These are phyloP conservation scores for Coilia nasus DNA, from an alignment of 2,797 vertebrate genomes.

Conservation along the genomic window DNA sequence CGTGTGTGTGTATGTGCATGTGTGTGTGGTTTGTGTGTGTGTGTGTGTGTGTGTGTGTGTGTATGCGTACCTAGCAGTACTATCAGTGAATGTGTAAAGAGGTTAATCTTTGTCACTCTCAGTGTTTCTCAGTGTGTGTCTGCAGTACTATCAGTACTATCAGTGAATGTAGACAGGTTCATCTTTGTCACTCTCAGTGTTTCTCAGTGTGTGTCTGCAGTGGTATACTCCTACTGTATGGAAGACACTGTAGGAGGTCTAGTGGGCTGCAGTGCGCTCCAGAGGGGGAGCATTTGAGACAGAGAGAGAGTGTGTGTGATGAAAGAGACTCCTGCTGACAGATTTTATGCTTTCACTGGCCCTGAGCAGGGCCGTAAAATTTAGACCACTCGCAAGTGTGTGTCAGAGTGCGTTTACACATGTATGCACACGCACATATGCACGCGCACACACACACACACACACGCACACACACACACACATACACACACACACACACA, in stretches of 20 bases:
- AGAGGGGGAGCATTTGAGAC: neutral
- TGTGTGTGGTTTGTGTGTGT: neutral
- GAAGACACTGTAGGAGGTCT: neutral
- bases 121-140: neutral
- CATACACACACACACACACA: neutral
- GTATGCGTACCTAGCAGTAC: neutral
- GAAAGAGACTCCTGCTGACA: too few relatives aligned
- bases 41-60: slow-evolving; percentile 33
- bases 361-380: too few relatives aligned
- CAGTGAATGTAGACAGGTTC: neutral
- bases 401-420: neutral
- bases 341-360: too few relatives aligned
- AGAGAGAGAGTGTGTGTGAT: neutral
- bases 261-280: neutral
- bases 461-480: neutral
- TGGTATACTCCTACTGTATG: neutral
- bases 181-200: slow-evolving; percentile 16
- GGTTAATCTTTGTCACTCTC: slow-evolving; percentile 1
- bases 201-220: neutral
- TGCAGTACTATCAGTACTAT: neutral
- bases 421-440: neutral
- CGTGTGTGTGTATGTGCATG: too few relatives aligned
- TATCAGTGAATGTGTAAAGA: neutral
- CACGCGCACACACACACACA: neutral
- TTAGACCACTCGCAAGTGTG: too few relatives aligned